Evolutionary conservation across 2,113 vertebrate species (phyloP), one percentile per base, ranked within the genome.

Genomic region (Hymenochirus boettgeri): DNA sequence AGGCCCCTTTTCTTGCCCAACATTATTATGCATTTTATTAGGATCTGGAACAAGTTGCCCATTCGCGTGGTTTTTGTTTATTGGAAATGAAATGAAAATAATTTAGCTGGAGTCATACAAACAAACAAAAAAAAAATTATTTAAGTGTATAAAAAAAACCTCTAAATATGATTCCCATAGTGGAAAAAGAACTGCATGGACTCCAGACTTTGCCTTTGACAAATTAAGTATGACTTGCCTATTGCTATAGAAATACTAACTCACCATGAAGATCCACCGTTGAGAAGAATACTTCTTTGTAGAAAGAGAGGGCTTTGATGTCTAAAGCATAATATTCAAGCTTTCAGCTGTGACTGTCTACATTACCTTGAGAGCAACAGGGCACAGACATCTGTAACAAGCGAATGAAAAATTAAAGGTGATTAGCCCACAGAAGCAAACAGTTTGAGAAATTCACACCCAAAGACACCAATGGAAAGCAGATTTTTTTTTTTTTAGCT

Each of bases 211-310:
- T 78, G 89, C 87, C 88, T 91, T 94, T 92, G 92, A 94, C 89
- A 90, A 92, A 93, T 94, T 92, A 89, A 95, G 89, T 97, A 92
- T 90, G 93, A 94, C 92, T 96, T 90, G 91, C 88, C 91, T 87
- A 92, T 94, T 92, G 91, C 94, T 88, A 91, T 96, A 93, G 94
- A 97, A 97, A 93, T 93, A 89, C 92, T 97, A 98, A 98, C 94
- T 96, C 92, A 96, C 93, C 96, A 88, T 99, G 96, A 99, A 95
- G 95, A 97, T 97, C 91, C 93, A 93, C 92, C 90, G 93, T 92
- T 88, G 91, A 88, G 92, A 90, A 93, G 89, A 96, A 93, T 91
- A 87, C 85, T 82, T 91, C 93, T 93, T 99, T 99, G 94, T 96
- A 80, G 45, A 77, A 86, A 79, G 70, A 75, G 81, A 46, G 23